These are phyloP conservation scores for Misgurnus mizolepis DNA, from an alignment of 2,113 vertebrate species.

Conservation along the genomic window DNA sequence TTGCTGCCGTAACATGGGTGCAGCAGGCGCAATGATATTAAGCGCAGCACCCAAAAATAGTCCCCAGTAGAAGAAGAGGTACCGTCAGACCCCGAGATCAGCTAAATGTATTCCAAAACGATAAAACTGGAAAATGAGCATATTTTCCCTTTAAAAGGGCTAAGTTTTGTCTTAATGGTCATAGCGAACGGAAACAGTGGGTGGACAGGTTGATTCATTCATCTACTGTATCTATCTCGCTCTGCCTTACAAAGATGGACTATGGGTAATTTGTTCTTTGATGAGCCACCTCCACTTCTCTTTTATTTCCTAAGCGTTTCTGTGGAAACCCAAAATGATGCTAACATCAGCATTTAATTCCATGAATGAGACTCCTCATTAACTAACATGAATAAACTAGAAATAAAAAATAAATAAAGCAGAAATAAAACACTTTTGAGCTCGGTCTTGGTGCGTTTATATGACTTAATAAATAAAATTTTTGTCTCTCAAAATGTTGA, in stretches of 20 bases:
- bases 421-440: not conserved
- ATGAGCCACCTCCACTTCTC: not conserved
- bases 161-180: not conserved
- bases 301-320: not conserved
- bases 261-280: slow-evolving; percentile 16
- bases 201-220: not conserved
- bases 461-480: too few species aligned
- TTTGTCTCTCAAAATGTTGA: not conserved
- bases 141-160: not conserved
- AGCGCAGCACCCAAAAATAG: too few species aligned
- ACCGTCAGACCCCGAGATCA: too few species aligned
- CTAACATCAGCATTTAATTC: not conserved
- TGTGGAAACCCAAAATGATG: not conserved
- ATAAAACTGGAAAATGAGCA: too few species aligned
- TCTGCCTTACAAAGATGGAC: not conserved
- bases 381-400: not conserved
- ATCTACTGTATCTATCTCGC: not conserved
- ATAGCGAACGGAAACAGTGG: not conserved
- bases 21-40: too few species aligned
- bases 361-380: not conserved
- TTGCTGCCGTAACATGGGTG: too few species aligned
- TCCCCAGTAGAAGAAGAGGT: too few species aligned
- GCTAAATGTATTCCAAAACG: too few species aligned
- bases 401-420: not conserved
- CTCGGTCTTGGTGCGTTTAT: not conserved